These are phyloP conservation scores for Eupithecia subfuscata DNA, from an alignment of 2,888 invertebrate species.

Conservation along the genomic window DNA sequence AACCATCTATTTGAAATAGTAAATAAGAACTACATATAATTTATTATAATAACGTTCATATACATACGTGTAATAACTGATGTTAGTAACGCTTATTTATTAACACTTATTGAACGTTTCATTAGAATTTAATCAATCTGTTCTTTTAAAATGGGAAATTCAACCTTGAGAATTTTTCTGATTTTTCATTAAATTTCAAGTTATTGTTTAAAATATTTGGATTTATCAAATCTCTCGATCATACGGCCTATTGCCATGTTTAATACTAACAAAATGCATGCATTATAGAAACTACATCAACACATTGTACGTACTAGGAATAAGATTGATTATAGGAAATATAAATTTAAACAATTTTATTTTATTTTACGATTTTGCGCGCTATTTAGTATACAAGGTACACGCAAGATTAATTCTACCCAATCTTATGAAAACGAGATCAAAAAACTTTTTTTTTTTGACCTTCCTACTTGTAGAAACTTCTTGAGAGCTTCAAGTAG, in stretches of 20 bases:
- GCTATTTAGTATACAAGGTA: background rate
- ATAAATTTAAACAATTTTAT: background rate
- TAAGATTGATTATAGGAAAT: background rate
- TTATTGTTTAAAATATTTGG: background rate
- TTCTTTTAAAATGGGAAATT: too few species aligned
- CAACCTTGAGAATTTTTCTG: too few species aligned
- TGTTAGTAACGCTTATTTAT: background rate
- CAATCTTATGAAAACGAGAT: background rate
- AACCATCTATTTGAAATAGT: background rate
- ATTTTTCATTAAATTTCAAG: background rate
- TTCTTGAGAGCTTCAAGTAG: background rate
- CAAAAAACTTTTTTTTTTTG: conserved; percentile 1
- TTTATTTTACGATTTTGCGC: background rate
- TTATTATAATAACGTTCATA: background rate
- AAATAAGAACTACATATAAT: background rate
- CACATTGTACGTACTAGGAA: background rate
- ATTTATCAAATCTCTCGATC: background rate
- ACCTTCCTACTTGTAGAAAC: background rate
- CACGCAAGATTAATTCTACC: background rate
- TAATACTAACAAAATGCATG: background rate
- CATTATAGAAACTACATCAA: background rate
- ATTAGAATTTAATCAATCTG: too few species aligned
- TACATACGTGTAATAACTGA: background rate
- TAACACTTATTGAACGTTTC: background rate
- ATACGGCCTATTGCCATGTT: background rate